phyloP scores from a whole-genome alignment of 2,113 vertebrate species.

The Chaetodon auriga region DNA sequence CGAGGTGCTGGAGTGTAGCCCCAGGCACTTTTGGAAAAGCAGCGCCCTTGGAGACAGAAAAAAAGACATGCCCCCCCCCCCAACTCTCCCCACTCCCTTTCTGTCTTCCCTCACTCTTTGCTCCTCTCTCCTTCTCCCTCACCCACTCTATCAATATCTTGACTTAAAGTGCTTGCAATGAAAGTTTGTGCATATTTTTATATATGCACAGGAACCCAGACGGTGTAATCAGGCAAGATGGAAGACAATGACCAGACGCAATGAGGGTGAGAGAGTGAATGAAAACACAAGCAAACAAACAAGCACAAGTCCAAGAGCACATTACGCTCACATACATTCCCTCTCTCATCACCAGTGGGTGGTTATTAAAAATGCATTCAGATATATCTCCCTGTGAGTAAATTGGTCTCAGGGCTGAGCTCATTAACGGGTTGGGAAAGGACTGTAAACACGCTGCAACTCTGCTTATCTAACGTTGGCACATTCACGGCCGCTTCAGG shows the following conservation, averaged over 20 bases:
- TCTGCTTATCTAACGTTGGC: conserved; percentile 72
- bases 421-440: conserved; percentile 80
- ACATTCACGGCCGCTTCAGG: conserved; percentile 68
- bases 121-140: conserved; percentile 64
- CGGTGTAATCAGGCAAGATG: conserved; percentile 65
- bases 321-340: conserved; percentile 69
- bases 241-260: conserved; percentile 69
- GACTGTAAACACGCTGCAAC: conserved; percentile 80
- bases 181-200: conserved; percentile 72
- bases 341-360: conserved; percentile 78
- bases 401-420: conserved; percentile 82
- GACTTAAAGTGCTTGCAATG: conserved; percentile 76
- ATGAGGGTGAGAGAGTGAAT: conserved; percentile 53
- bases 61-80: conserved; percentile 72
- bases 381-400: conserved; percentile 80
- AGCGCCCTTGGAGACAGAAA: conserved; percentile 91
- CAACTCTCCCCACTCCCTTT: conserved; percentile 72
- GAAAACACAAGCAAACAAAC: conserved; percentile 77
- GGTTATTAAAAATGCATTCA: conserved; percentile 86
- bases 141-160: conserved; percentile 63
- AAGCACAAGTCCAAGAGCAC: conserved; percentile 65
- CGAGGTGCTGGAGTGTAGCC: conserved; percentile 98
- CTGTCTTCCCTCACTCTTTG: conserved; percentile 52
- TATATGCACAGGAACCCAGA: conserved; percentile 32
- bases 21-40: conserved; percentile 96